Conservation (phyloP, 2,113 vertebrate species). For the Tretioscincus oriximinensis region DNA sequence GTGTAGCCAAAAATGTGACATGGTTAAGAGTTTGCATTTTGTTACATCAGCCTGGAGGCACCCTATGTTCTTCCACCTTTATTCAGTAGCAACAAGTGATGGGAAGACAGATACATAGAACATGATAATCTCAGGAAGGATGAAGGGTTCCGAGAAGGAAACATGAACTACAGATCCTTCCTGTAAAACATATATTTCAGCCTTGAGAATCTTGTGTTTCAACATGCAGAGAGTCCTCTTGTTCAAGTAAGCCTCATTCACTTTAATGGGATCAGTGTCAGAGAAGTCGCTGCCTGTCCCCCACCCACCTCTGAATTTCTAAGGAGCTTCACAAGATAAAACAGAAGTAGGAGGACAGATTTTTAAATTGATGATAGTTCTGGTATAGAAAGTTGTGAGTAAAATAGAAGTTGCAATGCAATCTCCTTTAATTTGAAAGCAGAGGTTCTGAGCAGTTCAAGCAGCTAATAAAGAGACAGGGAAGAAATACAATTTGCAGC, state of each 20-base stretch:
- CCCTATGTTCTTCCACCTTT: too few relatives aligned
- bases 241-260: background rate
- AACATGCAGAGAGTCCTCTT: too few relatives aligned
- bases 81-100: too few relatives aligned
- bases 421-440: slow-evolving; percentile 59
- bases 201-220: background rate
- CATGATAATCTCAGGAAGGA: background rate
- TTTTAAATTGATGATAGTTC: slow-evolving; percentile 29
- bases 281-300: too few relatives aligned
- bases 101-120: too few relatives aligned
- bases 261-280: background rate
- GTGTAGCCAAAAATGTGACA: too few relatives aligned
- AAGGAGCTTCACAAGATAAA: background rate
- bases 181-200: background rate
- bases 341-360: slow-evolving; percentile 16
- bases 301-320: background rate
- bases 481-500: slow-evolving; percentile 59
- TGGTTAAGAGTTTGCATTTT: too few relatives aligned
- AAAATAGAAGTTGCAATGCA: slow-evolving; percentile 43
- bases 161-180: background rate
- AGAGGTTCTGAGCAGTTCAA: slow-evolving; percentile 54
- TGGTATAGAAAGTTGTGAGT: slow-evolving; percentile 30
- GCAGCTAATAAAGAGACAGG: slow-evolving; percentile 58
- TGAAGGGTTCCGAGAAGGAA: background rate
- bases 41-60: too few relatives aligned